These are phyloP conservation scores for Xylota segnis DNA, from an alignment of 2,888 invertebrate genomes.

Conservation along the genomic window DNA sequence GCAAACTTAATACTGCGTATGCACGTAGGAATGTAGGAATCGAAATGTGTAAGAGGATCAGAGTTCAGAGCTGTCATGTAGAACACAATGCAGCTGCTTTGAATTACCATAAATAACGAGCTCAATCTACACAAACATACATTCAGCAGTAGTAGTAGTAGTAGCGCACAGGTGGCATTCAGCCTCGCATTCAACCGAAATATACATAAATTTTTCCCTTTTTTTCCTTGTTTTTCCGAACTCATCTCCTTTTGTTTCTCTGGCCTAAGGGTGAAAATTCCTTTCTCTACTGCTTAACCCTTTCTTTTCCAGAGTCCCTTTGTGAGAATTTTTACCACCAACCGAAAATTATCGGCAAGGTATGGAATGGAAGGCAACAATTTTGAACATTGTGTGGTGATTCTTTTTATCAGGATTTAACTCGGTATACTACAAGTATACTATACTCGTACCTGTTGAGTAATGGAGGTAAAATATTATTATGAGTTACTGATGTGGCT, in stretches of 20 bases:
- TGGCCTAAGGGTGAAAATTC: constrained; percentile 29
- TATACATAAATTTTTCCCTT: too few relatives aligned
- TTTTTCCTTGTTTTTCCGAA: neutral
- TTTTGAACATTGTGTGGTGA: constrained; percentile 58
- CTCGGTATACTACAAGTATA: too few relatives aligned
- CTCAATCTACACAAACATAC: constrained; percentile 11
- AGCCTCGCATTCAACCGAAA: neutral
- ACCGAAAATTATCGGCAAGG: constrained; percentile 33
- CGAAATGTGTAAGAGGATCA: constrained; percentile 57
- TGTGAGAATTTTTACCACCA: constrained; percentile 29
- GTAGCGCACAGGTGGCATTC: neutral
- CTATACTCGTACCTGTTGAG: constrained; percentile 74
- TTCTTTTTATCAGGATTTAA: constrained; percentile 51
- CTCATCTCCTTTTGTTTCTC: constrained; percentile 13
- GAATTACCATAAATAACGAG: constrained; percentile 69
- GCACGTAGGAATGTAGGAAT: neutral
- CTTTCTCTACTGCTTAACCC: constrained; percentile 28
- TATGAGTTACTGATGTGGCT: constrained; percentile 69
- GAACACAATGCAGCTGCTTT: constrained; percentile 53
- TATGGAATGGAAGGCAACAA: constrained; percentile 36
- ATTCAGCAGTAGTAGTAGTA: neutral
- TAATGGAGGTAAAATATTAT: constrained; percentile 65
- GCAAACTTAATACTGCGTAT: neutral
- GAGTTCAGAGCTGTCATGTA: constrained; percentile 48
- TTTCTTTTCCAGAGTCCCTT: constrained; percentile 14